Evolutionary conservation across 2,797 vertebrate species (phyloP).

Genomic region (Liparis tanakae): DNA sequence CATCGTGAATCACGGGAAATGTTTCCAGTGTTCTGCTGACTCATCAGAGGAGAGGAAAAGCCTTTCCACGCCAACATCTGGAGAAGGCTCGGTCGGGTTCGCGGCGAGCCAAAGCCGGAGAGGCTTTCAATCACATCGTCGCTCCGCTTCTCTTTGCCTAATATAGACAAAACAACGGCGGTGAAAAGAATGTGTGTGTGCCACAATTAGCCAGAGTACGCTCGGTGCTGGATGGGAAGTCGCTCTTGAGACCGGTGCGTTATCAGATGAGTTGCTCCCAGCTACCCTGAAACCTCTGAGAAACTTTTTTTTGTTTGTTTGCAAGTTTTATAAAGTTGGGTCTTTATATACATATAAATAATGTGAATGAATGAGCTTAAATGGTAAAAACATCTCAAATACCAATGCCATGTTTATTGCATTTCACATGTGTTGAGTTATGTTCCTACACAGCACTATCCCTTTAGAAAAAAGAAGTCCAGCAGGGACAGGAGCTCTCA

Average conservation of each 20-base stretch:
- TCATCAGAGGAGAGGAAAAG: conserved; percentile 58
- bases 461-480: conserved; percentile 24
- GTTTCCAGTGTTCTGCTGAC: conserved; percentile 54
- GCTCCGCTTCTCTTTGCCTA: conserved; percentile 49
- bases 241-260: conserved; percentile 1
- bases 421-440: conserved; percentile 3
- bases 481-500: conserved; percentile 45
- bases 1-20: conserved; percentile 67
- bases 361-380: background rate
- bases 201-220: conserved; percentile 40
- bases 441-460: background rate
- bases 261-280: conserved; percentile 40
- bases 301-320: background rate
- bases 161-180: conserved; percentile 69
- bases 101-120: conserved; percentile 34
- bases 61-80: conserved; percentile 70
- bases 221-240: conserved; percentile 9
- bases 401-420: conserved; percentile 1
- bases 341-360: background rate
- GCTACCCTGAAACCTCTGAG: conserved; percentile 2
- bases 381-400: background rate
- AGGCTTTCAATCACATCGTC: conserved; percentile 55
- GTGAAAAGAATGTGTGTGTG: conserved; percentile 26
- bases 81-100: conserved; percentile 44
- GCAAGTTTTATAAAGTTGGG: background rate